phyloP scores from a whole-genome alignment of 2,113 vertebrate genomes.

The Lethenteron reissneri region DNA sequence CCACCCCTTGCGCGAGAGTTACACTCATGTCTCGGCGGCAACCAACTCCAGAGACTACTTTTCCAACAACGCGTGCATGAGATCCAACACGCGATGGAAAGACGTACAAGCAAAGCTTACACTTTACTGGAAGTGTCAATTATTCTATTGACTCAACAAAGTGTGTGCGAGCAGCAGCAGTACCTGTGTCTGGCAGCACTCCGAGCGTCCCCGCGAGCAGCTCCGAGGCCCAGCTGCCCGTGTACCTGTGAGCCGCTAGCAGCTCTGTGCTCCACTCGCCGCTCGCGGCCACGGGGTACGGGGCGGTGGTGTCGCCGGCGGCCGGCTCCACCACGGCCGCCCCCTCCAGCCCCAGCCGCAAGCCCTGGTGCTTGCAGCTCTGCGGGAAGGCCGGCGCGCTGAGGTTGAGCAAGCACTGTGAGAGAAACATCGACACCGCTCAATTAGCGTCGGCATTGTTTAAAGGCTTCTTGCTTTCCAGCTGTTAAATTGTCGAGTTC shows the following conservation, averaged over 20 bases:
- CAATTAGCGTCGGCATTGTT: background rate
- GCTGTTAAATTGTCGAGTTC: background rate
- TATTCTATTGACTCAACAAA: no score
- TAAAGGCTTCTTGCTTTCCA: background rate
- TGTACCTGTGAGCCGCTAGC: slow-evolving; percentile 1
- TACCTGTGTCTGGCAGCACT: no score
- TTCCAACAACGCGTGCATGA: no score
- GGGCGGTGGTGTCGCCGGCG: background rate
- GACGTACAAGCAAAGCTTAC: no score
- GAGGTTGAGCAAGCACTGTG: slow-evolving; percentile 29
- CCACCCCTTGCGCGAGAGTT: no score
- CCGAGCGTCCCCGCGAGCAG: background rate
- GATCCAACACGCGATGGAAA: no score
- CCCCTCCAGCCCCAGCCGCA: slow-evolving; percentile 3
- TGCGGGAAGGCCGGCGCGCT: slow-evolving; percentile 50
- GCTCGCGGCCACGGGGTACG: slow-evolving; percentile 1
- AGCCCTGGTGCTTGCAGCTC: slow-evolving; percentile 12
- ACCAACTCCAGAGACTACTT: no score
- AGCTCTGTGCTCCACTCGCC: background rate
- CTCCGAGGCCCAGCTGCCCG: slow-evolving; percentile 3
- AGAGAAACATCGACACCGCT: background rate
- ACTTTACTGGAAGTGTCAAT: no score
- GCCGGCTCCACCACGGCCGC: background rate
- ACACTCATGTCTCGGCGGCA: no score
- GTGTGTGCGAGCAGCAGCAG: no score